These are phyloP conservation scores for Meda fulgida DNA, from an alignment of 2,797 vertebrate species.

Conservation along the genomic window DNA sequence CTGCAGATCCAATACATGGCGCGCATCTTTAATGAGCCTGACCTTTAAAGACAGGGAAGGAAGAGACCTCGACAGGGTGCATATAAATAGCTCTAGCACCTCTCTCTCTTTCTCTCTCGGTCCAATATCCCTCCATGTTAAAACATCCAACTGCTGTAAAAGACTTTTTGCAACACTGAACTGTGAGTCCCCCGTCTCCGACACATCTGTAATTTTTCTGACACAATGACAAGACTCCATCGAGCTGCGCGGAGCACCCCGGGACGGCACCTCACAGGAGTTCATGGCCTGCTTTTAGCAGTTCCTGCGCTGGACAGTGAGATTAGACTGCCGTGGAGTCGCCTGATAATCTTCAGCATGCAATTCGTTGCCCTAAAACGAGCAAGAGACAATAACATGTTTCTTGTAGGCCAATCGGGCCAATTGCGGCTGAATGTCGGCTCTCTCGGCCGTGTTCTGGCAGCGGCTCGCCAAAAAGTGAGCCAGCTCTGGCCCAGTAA, in stretches of 20 bases:
- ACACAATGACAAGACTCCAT: slow-evolving; percentile 67
- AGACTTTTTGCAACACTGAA: slow-evolving; percentile 44
- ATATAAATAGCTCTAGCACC: slow-evolving; percentile 67
- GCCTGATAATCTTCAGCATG: slow-evolving; percentile 22
- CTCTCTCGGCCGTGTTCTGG: too few species aligned
- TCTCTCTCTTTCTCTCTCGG: slow-evolving; percentile 4
- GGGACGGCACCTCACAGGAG: slow-evolving; percentile 62
- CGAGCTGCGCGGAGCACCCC: slow-evolving; percentile 45
- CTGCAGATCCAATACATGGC: slow-evolving; percentile 48
- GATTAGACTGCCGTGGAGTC: slow-evolving; percentile 58
- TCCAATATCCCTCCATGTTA: slow-evolving; percentile 40
- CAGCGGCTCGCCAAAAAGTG: too few species aligned
- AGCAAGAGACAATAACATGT: too few species aligned
- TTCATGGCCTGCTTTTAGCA: slow-evolving; percentile 65
- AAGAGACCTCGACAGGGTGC: slow-evolving; percentile 51
- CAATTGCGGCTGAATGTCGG: too few species aligned
- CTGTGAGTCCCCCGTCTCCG: slow-evolving; percentile 67
- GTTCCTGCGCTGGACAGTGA: slow-evolving; percentile 55
- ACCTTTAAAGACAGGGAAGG: slow-evolving; percentile 68
- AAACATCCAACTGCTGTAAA: slow-evolving; percentile 58
- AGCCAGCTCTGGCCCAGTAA: too few species aligned
- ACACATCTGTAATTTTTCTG: slow-evolving; percentile 61
- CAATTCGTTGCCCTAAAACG: slow-evolving; percentile 6
- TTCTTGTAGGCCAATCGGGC: too few species aligned
- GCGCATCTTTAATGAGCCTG: slow-evolving; percentile 70